phyloP scores from a whole-genome alignment of 2,113 vertebrate species.

The Psophia crepitans region DNA sequence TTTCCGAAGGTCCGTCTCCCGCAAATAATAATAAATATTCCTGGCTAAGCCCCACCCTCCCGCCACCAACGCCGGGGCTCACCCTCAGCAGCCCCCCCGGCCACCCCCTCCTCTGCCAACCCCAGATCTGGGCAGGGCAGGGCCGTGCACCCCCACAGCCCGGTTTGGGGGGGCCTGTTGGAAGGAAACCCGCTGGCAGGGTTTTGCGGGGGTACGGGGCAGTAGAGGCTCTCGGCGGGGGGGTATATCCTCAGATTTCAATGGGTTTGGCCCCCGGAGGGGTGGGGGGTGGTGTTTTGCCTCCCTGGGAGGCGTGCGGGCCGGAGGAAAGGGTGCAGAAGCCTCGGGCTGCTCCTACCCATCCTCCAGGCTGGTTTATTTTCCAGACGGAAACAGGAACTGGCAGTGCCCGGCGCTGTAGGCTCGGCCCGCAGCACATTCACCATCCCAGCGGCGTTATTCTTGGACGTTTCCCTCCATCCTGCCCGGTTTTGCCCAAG shows the following conservation, averaged over 20 bases:
- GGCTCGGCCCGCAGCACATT: background rate
- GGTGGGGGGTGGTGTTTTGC: fast-evolving
- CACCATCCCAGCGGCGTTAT: fast-evolving
- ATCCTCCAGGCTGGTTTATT: background rate
- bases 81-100: background rate
- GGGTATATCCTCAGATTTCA: background rate
- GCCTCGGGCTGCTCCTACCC: background rate
- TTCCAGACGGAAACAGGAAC: background rate
- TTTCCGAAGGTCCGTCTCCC: too few relatives aligned
- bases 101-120: background rate
- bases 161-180: background rate
- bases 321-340: background rate
- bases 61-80: fast-evolving
- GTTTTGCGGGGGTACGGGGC: fast-evolving
- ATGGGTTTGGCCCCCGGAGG: background rate
- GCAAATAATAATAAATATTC: too few relatives aligned
- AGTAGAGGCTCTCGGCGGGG: fast-evolving
- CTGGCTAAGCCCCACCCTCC: too few relatives aligned
- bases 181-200: fast-evolving
- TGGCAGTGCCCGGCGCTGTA: background rate
- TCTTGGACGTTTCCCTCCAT: background rate
- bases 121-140: background rate
- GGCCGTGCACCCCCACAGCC: fast-evolving
- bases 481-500: background rate
- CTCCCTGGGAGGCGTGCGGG: background rate